phyloP scores from a whole-genome alignment of 2,113 vertebrate species.

The Phyllostomus hastatus region DNA sequence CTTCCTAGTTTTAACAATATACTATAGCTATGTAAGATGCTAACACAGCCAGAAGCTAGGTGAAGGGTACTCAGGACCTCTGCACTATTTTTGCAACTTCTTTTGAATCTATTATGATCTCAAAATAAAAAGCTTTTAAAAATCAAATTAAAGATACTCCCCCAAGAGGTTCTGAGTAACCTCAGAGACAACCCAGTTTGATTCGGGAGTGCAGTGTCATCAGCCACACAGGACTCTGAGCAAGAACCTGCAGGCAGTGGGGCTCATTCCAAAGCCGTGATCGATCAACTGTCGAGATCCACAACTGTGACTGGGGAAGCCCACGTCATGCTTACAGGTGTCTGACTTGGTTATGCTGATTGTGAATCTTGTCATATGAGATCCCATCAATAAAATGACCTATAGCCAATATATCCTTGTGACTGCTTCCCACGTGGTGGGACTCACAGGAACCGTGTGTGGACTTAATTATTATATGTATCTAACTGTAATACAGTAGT shows the following conservation, averaged over 20 bases:
- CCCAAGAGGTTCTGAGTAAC: neutral
- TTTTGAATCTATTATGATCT: neutral
- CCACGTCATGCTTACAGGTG: slow-evolving; percentile 16
- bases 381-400: slow-evolving; percentile 14
- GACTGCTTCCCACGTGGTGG: neutral
- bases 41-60: neutral
- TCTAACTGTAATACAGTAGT: neutral
- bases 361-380: slow-evolving; percentile 37
- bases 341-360: neutral
- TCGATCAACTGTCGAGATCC: slow-evolving; percentile 33
- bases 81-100: neutral
- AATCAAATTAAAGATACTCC: neutral
- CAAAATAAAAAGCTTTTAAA: slow-evolving; percentile 10
- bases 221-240: neutral
- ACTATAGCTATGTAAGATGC: neutral
- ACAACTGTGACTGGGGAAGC: slow-evolving; percentile 15
- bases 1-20: neutral
- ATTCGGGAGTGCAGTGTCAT: neutral
- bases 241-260: slow-evolving; percentile 13
- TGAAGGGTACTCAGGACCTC: neutral
- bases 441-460: neutral
- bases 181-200: neutral
- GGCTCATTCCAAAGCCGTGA: slow-evolving; percentile 35
- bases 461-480: neutral
- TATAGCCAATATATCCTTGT: slow-evolving; percentile 13